A percentile compares a stretch with the other conserved stretches of the same genome.
phyloP scores from a whole-genome alignment of 2,797 vertebrate genomes.

The Hydrolagus colliei region DNA sequence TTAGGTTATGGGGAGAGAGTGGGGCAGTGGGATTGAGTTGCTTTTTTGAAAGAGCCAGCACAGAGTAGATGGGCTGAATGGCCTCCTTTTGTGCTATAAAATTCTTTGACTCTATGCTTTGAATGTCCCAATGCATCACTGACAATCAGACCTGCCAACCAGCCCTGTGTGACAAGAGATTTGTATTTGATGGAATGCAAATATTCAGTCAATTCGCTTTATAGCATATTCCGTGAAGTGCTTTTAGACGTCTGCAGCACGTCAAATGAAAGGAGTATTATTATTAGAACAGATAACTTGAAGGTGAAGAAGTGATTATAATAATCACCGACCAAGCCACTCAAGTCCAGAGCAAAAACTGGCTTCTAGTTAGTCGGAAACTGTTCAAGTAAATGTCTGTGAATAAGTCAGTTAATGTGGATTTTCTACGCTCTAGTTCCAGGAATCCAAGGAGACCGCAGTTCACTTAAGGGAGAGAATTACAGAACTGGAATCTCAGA shows the following conservation, averaged over 20 bases:
- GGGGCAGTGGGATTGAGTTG: too few relatives aligned
- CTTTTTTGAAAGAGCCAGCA: too few relatives aligned
- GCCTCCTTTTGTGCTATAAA: too few relatives aligned
- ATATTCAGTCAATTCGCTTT: too few relatives aligned
- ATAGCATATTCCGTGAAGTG: too few relatives aligned
- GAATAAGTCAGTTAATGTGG: background rate
- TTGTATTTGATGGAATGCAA: background rate
- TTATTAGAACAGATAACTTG: background rate
- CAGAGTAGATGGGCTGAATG: too few relatives aligned
- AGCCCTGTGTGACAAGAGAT: background rate
- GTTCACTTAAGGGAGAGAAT: conserved; percentile 41
- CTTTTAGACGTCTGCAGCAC: too few relatives aligned
- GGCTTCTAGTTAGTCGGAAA: background rate
- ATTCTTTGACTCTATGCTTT: background rate
- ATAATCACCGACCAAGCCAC: too few relatives aligned
- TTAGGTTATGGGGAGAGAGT: too few relatives aligned
- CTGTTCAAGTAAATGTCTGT: background rate
- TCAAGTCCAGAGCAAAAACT: background rate
- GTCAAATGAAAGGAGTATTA: background rate
- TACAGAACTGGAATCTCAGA: conserved; percentile 38
- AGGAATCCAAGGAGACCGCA: conserved; percentile 41
- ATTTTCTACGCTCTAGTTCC: conserved; percentile 37
- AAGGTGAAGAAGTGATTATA: background rate
- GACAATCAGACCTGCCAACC: background rate
- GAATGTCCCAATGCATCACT: background rate